phyloP scores from a whole-genome alignment of 2,113 vertebrate species.

The Peromyscus polionotus region DNA sequence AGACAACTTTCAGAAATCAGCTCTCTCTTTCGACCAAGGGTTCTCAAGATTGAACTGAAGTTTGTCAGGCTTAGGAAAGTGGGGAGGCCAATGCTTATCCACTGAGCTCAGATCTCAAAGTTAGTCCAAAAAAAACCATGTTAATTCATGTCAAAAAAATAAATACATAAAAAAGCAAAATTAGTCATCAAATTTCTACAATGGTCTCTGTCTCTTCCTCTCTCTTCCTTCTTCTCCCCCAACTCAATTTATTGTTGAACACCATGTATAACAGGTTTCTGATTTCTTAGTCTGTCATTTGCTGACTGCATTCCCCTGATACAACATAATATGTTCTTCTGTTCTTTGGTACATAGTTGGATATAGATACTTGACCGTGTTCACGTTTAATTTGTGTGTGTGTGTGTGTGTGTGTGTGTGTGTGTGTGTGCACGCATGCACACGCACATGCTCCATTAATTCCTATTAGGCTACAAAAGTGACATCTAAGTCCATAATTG shows the following conservation, averaged over 20 bases:
- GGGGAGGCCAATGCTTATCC: too few relatives aligned
- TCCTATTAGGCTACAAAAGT: conserved; percentile 22
- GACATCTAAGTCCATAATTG: background rate
- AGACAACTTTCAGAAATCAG: background rate
- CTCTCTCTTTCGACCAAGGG: background rate
- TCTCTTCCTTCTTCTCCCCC: background rate
- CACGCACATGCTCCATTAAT: background rate
- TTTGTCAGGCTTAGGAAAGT: background rate
- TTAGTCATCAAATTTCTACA: background rate
- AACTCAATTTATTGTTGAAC: background rate
- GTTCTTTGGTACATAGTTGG: background rate
- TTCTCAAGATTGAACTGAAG: background rate
- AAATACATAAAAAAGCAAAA: background rate
- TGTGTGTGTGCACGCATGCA: too few relatives aligned
- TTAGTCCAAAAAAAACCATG: background rate
- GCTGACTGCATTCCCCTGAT: background rate
- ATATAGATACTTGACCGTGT: background rate
- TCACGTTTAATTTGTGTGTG: background rate
- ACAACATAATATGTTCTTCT: background rate
- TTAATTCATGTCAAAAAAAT: conserved; percentile 20
- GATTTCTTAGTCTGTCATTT: background rate
- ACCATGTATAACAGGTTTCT: background rate
- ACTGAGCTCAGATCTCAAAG: background rate
- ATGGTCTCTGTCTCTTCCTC: background rate
- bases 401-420: background rate